phyloP scores from a whole-genome alignment of 1,140 invertebrate genomes.

The Drosophila baimaii region DNA sequence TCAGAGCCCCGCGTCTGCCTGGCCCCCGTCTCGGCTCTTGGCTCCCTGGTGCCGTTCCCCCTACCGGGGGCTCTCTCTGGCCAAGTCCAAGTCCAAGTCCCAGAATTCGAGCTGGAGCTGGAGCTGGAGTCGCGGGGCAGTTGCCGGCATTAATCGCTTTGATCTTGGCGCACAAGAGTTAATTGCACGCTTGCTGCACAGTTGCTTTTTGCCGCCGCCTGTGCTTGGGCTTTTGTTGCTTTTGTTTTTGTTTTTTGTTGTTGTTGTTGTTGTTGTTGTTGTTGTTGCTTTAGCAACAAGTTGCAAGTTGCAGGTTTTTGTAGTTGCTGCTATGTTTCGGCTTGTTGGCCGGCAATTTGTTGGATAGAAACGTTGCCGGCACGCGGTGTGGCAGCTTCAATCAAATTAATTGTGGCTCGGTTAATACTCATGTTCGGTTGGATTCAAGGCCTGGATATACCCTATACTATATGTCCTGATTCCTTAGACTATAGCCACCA shows the following conservation, averaged over 20 bases:
- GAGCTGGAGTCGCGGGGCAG: conserved; percentile 39
- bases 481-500: no score
- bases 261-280: conserved; percentile 30
- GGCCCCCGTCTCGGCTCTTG: conserved; percentile 7
- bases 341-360: conserved; percentile 65
- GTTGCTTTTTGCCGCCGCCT: conserved; percentile 44
- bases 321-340: conserved; percentile 24
- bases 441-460: not conserved
- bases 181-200: conserved; percentile 84
- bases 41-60: not conserved
- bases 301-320: conserved; percentile 29
- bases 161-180: conserved; percentile 83
- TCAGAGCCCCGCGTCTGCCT: conserved; percentile 2
- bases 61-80: conserved; percentile 4
- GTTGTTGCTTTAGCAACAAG: conserved; percentile 8
- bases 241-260: conserved; percentile 23
- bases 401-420: conserved; percentile 77
- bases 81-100: conserved; percentile 19
- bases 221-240: conserved; percentile 19
- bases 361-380: conserved; percentile 70
- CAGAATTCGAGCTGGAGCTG: conserved; percentile 11
- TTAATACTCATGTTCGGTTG: conserved; percentile 26
- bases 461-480: no score
- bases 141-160: conserved; percentile 82
- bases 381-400: conserved; percentile 81